These are phyloP conservation scores for Zaprionus taronus DNA, from an alignment of 1,140 invertebrate species.

Conservation along the genomic window DNA sequence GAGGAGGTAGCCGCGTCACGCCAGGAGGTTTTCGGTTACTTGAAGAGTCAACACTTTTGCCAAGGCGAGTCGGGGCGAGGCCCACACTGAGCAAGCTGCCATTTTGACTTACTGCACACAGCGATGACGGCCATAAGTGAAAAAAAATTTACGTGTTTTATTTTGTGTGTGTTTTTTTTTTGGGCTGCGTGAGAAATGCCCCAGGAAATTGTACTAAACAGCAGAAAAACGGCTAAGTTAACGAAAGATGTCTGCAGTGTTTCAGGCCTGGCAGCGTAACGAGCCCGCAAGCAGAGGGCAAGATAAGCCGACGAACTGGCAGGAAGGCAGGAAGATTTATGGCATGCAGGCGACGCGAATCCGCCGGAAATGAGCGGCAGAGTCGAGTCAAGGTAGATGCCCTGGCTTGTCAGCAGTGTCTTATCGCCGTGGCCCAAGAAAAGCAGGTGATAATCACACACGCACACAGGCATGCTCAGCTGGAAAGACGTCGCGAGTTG, in stretches of 20 bases:
- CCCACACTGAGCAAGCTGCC: constrained; percentile 43
- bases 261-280: constrained; percentile 54
- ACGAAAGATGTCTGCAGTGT: constrained; percentile 45
- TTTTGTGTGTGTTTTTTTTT: constrained; percentile 17
- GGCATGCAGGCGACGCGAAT: constrained; percentile 65
- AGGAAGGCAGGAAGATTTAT: constrained; percentile 69
- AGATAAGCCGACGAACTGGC: constrained; percentile 62
- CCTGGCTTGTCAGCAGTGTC: constrained; percentile 14
- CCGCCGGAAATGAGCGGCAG: constrained; percentile 68
- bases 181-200: constrained; percentile 63
- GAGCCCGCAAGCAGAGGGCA: constrained; percentile 10
- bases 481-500: not conserved
- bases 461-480: constrained; percentile 12
- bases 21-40: constrained; percentile 16
- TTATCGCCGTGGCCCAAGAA: constrained; percentile 43
- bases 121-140: constrained; percentile 66
- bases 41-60: constrained; percentile 49
- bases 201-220: constrained; percentile 75
- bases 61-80: not conserved
- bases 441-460: constrained; percentile 75
- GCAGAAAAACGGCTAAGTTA: constrained; percentile 59
- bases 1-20: not conserved
- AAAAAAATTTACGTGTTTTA: constrained; percentile 64
- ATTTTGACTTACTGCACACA: constrained; percentile 74
- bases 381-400: constrained; percentile 1